Base-by-base conservation (phyloP, 2,797 vertebrate genomes). In the Tokudaia tokunoshimensis region DNA sequence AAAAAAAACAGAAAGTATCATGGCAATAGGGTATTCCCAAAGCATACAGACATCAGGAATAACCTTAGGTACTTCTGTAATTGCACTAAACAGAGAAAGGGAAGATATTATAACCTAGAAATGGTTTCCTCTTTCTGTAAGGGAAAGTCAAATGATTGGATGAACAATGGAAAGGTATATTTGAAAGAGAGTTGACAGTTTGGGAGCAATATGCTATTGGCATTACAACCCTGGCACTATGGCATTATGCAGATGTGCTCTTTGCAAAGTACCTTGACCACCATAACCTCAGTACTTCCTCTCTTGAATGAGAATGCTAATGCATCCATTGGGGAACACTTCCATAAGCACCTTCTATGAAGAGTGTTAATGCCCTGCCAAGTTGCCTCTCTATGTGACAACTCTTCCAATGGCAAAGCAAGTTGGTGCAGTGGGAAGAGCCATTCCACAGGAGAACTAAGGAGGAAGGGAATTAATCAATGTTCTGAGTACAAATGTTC, bases 281-380 rank as follows among this genome's bases (percentile, higher is more conserved):
- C 76, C 84, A 6, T 55, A 86, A 74, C 59, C 59, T 93, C 67
- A 67, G n/a, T 14, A 8, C 95, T 92, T 79, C 47, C 74, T 87
- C 44, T 86, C 55, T 37, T 24, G 14, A 78, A 59, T 20, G 20
- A 29, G 31, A 81, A 29, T 44, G 50, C n/a, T 41, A 79, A 70
- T 15, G 14, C 8, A 29, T 19, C 6, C 26, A 47, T 24, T 1
- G 7, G 11, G 76, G 31, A 19, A 13, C 26, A 13, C 89, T 85
- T 10, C 55, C 34, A 1, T 5, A 47, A 89, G 44, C 37, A 59
- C 75, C 94, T n/a, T 14, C 34, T 70, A 34, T 37, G 81, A 85
- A 93, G 78, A 3, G 3, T 61, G 9, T 37, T 31, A 94, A 55
- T 20, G 74, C 19, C 20, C 78, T 80, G 37, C 67, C 82, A 61